phyloP scores from a whole-genome alignment of 1,140 invertebrate genomes.

The Micrasema minimum region DNA sequence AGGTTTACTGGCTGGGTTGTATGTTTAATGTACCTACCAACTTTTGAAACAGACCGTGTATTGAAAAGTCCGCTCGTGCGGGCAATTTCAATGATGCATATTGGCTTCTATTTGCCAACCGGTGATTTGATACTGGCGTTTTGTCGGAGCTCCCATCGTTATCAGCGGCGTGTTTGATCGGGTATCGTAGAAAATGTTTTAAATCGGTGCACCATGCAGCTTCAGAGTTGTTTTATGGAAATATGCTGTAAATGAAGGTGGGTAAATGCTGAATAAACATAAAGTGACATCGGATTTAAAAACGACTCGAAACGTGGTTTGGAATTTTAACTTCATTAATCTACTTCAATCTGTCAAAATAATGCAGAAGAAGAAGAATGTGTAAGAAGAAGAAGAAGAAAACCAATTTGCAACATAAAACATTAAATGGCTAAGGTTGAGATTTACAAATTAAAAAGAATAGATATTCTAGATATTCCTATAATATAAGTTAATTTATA shows the following conservation, averaged over 20 bases:
- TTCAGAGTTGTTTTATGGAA: conserved; percentile 23
- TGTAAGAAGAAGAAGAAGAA: too few relatives aligned
- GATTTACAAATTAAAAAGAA: too few relatives aligned
- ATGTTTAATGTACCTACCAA: conserved; percentile 41
- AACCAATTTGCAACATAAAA: too few relatives aligned
- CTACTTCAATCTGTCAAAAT: too few relatives aligned
- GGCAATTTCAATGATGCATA: conserved; percentile 26
- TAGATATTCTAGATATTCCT: too few relatives aligned
- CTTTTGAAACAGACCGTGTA: background rate
- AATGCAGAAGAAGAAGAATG: too few relatives aligned
- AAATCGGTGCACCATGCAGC: conserved; percentile 20
- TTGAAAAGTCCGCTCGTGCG: conserved; percentile 8
- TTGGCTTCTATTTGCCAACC: conserved; percentile 41
- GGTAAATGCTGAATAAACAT: conserved; percentile 19
- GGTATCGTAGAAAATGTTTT: conserved; percentile 39
- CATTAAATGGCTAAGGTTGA: too few relatives aligned
- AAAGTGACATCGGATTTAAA: too few relatives aligned
- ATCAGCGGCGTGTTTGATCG: conserved; percentile 38
- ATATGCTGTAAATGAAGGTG: conserved; percentile 37
- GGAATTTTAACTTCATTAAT: too few relatives aligned
- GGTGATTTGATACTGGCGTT: conserved; percentile 37
- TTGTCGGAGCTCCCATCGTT: conserved; percentile 35
- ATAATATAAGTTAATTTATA: too few relatives aligned
- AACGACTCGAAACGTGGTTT: too few relatives aligned
- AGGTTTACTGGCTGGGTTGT: conserved; percentile 25